These are phyloP conservation scores for Fukomys damarensis DNA, from an alignment of 2,113 vertebrate genomes.

Conservation along the genomic window DNA sequence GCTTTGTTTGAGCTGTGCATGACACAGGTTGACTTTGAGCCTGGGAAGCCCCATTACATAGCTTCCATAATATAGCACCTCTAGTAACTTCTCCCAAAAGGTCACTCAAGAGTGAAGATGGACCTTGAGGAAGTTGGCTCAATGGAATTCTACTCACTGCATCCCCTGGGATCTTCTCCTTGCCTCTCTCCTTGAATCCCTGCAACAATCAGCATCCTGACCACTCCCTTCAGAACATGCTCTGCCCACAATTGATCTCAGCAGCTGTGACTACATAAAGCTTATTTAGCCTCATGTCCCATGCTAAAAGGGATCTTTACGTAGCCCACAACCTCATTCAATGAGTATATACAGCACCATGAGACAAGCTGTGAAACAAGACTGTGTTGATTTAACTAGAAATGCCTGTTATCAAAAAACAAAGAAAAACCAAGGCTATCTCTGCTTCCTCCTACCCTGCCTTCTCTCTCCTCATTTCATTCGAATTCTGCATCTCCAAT, in stretches of 20 bases:
- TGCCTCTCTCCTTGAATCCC: not conserved
- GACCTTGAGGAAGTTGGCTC: not conserved
- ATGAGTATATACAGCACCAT: not conserved
- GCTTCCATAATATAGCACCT: not conserved
- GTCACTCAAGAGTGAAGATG: not conserved
- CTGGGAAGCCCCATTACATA: not conserved
- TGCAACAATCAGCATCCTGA: not conserved
- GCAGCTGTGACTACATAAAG: constrained; percentile 49
- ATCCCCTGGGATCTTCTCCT: not conserved
- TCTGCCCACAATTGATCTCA: not conserved
- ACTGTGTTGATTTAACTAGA: constrained; percentile 63
- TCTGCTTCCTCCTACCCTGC: not conserved
- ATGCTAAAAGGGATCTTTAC: constrained; percentile 55
- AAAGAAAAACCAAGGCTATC: constrained; percentile 62
- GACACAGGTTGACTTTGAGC: not conserved
- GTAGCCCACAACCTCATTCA: constrained; percentile 27
- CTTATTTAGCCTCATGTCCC: constrained; percentile 61
- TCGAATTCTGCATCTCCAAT: constrained; percentile 66
- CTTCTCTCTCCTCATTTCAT: not conserved
- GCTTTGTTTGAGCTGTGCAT: rapidly evolving
- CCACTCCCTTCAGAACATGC: not conserved
- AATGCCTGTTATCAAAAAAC: constrained; percentile 67
- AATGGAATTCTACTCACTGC: not conserved
- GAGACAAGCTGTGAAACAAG: constrained; percentile 59
- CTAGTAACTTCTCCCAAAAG: not conserved